Evolutionary conservation across 2,797 vertebrate genomes (phyloP).

Genomic region (Sebastes miniatus): DNA sequence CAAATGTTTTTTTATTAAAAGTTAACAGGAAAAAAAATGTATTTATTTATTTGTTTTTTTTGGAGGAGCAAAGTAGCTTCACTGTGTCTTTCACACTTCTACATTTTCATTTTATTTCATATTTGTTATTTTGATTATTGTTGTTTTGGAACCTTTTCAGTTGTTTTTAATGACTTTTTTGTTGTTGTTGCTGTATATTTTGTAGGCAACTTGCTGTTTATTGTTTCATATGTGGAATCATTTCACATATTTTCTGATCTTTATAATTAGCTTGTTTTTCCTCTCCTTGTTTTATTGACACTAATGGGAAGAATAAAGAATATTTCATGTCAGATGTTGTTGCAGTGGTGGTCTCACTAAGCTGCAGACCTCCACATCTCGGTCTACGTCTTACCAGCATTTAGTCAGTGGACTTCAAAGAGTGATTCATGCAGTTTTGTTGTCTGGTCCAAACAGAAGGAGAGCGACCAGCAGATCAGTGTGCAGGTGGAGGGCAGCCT

Average conservation of each 20-base stretch:
- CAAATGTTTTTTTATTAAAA: no score
- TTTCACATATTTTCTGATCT: not conserved
- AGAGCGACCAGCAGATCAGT: constrained; percentile 64
- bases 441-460: constrained; percentile 70
- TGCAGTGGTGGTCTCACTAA: not conserved
- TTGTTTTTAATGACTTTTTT: not conserved
- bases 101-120: not conserved
- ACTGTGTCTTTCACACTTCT: not conserved
- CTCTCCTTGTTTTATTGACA: not conserved
- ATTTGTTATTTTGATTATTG: not conserved
- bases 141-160: not conserved
- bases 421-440: not conserved
- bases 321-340: not conserved
- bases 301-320: not conserved
- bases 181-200: not conserved
- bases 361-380: not conserved
- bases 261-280: not conserved
- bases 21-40: not conserved
- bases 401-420: not conserved
- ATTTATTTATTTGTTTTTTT: not conserved
- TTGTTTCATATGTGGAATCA: accelerated
- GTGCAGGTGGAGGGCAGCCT: constrained; percentile 61
- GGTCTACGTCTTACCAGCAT: not conserved
- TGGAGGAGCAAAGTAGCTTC: not conserved
- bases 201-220: not conserved